Evolutionary conservation across 2,113 vertebrate genomes (phyloP).

Genomic region (Lasiurus cinereus): DNA sequence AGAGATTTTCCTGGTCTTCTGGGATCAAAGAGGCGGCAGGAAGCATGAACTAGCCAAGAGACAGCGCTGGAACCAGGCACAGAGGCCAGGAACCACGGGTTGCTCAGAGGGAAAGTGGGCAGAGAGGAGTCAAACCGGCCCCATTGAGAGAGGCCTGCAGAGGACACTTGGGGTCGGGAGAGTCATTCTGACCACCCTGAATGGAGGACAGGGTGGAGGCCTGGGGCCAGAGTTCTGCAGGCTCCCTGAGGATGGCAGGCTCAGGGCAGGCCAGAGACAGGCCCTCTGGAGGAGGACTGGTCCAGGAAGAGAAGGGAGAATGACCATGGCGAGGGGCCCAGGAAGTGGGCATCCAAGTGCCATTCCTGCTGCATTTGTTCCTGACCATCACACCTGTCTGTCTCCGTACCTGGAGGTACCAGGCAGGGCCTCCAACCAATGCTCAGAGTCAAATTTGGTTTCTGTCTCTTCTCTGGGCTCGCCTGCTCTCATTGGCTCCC

Average conservation of each 20-base stretch:
- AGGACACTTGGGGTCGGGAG: background rate
- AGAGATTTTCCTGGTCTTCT: background rate
- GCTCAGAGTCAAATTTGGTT: background rate
- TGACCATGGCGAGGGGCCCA: background rate
- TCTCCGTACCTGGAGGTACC: background rate
- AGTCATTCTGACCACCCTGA: too few relatives aligned
- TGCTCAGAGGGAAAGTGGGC: background rate
- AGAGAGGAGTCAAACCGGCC: background rate
- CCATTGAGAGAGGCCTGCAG: background rate
- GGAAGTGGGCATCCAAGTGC: background rate
- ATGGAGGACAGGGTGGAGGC: background rate
- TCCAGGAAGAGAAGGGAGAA: background rate
- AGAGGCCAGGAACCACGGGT: background rate
- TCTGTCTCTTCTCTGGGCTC: background rate
- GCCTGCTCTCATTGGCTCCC: background rate
- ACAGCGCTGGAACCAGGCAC: background rate
- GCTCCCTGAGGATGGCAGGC: background rate
- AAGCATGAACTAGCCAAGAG: background rate
- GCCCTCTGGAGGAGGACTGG: background rate
- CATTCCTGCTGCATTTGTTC: background rate
- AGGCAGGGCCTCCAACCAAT: background rate
- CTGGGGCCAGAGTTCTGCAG: background rate
- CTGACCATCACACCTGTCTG: background rate
- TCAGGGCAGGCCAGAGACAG: background rate
- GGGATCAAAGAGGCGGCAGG: background rate